phyloP scores from a whole-genome alignment of 2,888 invertebrate genomes.

The Bugula neritina region DNA sequence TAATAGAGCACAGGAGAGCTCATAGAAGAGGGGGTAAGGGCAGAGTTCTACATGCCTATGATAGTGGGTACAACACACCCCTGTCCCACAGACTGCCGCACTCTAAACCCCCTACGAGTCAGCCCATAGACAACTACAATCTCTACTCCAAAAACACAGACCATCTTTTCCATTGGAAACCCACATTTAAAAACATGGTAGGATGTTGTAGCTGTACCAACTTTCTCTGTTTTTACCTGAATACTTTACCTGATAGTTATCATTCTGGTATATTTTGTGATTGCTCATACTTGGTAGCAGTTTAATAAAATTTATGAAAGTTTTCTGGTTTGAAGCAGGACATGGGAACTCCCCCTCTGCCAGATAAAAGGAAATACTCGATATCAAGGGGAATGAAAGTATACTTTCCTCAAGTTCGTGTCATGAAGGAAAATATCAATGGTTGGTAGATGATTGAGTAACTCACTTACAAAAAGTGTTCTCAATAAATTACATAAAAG shows the following conservation, averaged over 20 bases:
- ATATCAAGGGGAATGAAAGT: constrained; percentile 82
- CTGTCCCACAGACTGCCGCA: background rate
- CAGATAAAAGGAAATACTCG: constrained; percentile 82
- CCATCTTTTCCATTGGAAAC: constrained; percentile 22
- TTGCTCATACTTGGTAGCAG: no score
- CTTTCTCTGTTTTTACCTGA: no score
- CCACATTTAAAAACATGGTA: constrained; percentile 22
- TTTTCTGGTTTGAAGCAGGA: constrained; percentile 16
- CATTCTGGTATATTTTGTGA: no score
- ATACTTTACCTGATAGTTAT: no score
- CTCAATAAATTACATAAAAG: no score
- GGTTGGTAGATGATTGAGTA: background rate
- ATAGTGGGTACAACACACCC: constrained; percentile 18
- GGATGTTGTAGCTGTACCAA: no score
- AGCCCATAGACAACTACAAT: background rate
- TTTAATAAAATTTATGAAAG: no score
- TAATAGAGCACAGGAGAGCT: background rate
- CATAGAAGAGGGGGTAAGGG: background rate
- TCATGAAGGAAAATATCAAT: constrained; percentile 71
- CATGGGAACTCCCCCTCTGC: constrained; percentile 69
- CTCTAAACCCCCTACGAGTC: background rate
- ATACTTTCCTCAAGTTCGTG: constrained; percentile 83
- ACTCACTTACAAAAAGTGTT: no score
- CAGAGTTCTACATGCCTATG: background rate
- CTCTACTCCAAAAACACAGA: background rate